A percentile compares a stretch with the other conserved stretches of the same genome.
Evolutionary conservation across 2,888 invertebrate genomes (phyloP).

Genomic region (Neoscelio sp.): DNA sequence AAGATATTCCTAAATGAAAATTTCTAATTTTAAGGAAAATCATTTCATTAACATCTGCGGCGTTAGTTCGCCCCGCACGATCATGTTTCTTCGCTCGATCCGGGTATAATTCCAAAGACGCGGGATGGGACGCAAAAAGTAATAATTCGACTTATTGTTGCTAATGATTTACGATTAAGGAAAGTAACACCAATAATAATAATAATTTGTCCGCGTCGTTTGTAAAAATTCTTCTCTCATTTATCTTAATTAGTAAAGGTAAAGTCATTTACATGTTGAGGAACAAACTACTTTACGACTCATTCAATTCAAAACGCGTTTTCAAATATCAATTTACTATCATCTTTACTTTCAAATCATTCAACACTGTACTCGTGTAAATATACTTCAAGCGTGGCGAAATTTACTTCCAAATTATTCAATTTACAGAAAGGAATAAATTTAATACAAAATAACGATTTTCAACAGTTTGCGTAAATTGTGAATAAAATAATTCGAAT

Average conservation of each 20-base stretch:
- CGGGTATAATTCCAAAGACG: slow-evolving; percentile 16
- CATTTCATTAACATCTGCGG: slow-evolving; percentile 16
- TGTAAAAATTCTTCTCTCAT: slow-evolving; percentile 45
- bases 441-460: not conserved
- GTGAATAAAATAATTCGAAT: not conserved
- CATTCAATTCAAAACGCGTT: slow-evolving; percentile 53
- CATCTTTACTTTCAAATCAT: too few species aligned
- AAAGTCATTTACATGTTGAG: slow-evolving; percentile 26
- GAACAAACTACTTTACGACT: slow-evolving; percentile 40
- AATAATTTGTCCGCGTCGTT: slow-evolving; percentile 49
- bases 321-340: too few species aligned
- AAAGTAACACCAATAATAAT: slow-evolving; percentile 36
- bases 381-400: slow-evolving; percentile 1
- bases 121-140: slow-evolving; percentile 27
- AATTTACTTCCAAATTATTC: slow-evolving; percentile 48
- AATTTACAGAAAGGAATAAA: too few species aligned
- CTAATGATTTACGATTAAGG: slow-evolving; percentile 47
- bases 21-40: slow-evolving; percentile 33
- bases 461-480: not conserved
- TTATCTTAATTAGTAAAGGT: slow-evolving; percentile 50
- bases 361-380: too few species aligned
- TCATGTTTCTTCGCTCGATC: slow-evolving; percentile 20
- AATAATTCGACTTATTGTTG: slow-evolving; percentile 38
- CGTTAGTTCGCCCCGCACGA: slow-evolving; percentile 12
- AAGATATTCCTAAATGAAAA: slow-evolving; percentile 12